Evolutionary conservation across 2,113 vertebrate genomes (phyloP), one percentile per base, ranked within the genome.

Genomic region (Elephas maximus): DNA sequence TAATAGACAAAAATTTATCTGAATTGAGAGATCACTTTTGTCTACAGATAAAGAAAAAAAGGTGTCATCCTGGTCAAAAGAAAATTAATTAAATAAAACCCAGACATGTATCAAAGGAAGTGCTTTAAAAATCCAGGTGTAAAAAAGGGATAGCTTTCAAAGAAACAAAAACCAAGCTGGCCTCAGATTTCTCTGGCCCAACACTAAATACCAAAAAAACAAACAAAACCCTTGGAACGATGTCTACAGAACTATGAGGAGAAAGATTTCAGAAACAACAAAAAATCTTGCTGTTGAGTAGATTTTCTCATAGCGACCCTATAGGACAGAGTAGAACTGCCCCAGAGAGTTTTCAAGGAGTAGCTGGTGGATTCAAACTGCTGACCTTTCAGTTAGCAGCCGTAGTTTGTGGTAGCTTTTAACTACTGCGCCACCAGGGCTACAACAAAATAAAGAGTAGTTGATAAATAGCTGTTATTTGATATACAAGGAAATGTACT

Each of bases 11-110:
- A 95, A 63, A 53, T 41, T 91, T 74, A 88, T n/a, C 57, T 73
- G 11, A 88, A 86, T 45, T 63, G 71, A 82, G 60, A 67, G 18
- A 33, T 7, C 17, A 81, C 18, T 78, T 91, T 37, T 1, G 7
- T 80, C 4, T 80, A 65, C 8, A 69, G 57, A 37, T 48, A 5
- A 95, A 89, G 17, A 74, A 95, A 89, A 28, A 44, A 73, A 24
- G 18, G 11, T 11, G 30, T n/a, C 30, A 63, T 92, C 44, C 6
- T 77, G 6, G 51, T 90, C 91, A 65, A 7, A 94, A 93, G 2
- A 78, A 81, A 90, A 96, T 62, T 23, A 90, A 96, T 62, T 23
- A 62, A 21, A 62, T 23, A 62, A 62, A 62, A 62, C 60, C 60
- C 20, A 62, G 60, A 62, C 53, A 57, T 62, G 60, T 62, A 23